phyloP scores from a whole-genome alignment of 2,888 invertebrate genomes.

The Geotrupes spiniger region DNA sequence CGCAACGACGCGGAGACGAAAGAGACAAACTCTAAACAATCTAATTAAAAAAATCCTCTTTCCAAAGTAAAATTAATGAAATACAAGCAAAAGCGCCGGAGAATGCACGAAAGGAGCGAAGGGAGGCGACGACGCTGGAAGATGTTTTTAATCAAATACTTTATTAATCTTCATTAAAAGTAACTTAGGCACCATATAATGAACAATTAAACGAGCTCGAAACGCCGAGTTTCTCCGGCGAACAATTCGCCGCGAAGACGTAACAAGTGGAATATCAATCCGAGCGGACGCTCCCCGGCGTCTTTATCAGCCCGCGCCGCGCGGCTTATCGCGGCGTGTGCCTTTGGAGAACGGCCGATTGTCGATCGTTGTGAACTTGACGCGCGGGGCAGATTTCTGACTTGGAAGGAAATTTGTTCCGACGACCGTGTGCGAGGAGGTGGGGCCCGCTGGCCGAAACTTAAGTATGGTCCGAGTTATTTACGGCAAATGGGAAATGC shows the following conservation, averaged over 20 bases:
- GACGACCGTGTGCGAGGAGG: too few species aligned
- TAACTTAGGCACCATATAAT: slow-evolving; percentile 40
- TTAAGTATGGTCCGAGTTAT: too few species aligned
- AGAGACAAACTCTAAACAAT: background rate
- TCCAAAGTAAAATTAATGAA: slow-evolving; percentile 1
- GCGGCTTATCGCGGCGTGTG: too few species aligned
- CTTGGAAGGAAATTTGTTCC: too few species aligned
- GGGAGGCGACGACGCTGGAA: slow-evolving; percentile 3
- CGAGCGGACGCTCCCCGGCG: too few species aligned
- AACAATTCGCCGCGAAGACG: slow-evolving; percentile 5
- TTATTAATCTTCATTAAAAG: slow-evolving; percentile 43
- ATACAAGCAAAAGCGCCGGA: background rate
- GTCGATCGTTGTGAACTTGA: too few species aligned
- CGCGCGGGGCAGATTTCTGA: too few species aligned
- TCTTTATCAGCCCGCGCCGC: too few species aligned
- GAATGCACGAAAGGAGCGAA: background rate
- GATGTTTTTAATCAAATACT: slow-evolving; percentile 37
- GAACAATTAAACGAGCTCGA: slow-evolving; percentile 37
- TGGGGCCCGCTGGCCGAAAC: too few species aligned
- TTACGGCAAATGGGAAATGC: slow-evolving; percentile 24
- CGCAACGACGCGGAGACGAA: background rate
- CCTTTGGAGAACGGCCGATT: too few species aligned
- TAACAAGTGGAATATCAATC: slow-evolving; percentile 13
- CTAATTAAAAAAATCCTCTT: too few species aligned
- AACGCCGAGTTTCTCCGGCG: slow-evolving; percentile 15